phyloP scores from a whole-genome alignment of 1,140 invertebrate genomes.

The Lepidurus packardi region DNA sequence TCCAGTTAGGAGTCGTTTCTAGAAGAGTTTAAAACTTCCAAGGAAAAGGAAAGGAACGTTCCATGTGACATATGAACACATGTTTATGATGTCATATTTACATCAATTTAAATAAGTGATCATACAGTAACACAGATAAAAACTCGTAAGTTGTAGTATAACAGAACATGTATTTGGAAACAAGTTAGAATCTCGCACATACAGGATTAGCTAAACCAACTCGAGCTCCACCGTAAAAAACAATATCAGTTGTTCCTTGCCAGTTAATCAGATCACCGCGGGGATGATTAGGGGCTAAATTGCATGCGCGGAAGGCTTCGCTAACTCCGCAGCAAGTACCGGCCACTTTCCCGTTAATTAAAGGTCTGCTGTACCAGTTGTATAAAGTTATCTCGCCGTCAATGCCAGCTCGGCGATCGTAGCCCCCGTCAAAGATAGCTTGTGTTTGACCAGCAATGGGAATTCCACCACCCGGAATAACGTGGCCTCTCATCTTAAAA shows the following conservation, averaged over 20 bases:
- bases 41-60: too few relatives aligned
- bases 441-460: slow-evolving; percentile 14
- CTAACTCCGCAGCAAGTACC: slow-evolving; percentile 12
- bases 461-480: slow-evolving; percentile 17
- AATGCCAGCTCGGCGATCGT: slow-evolving; percentile 10
- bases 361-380: slow-evolving; percentile 27
- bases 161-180: not conserved
- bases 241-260: slow-evolving; percentile 28
- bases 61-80: too few relatives aligned
- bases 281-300: not conserved
- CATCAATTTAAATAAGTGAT: too few relatives aligned
- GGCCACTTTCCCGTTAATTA: slow-evolving; percentile 25
- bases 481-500: slow-evolving; percentile 2
- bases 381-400: slow-evolving; percentile 32
- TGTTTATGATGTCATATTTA: too few relatives aligned
- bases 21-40: too few relatives aligned
- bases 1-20: too few relatives aligned
- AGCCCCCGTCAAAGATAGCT: not conserved
- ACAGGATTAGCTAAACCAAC: slow-evolving; percentile 24
- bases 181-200: slow-evolving; percentile 29
- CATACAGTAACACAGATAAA: too few relatives aligned
- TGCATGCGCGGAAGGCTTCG: not conserved
- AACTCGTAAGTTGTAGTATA: not conserved
- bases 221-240: slow-evolving; percentile 22
- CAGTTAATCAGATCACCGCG: slow-evolving; percentile 26